Evolutionary conservation across 37 sponge, comb jelly and placozoan species (phyloP).

Genomic region (Crambe crambe): DNA sequence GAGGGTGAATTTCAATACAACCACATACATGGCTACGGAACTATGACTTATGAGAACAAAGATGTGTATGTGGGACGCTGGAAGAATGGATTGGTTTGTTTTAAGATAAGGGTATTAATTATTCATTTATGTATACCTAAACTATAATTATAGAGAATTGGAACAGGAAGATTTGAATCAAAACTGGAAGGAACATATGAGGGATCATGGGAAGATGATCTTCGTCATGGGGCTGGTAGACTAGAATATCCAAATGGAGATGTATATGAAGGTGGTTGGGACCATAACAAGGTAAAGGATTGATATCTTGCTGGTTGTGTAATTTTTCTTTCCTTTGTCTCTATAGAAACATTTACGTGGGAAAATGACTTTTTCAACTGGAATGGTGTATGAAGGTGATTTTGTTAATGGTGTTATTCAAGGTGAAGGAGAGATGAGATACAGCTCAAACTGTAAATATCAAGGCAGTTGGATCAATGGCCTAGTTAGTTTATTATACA

Average conservation of each 20-base stretch:
- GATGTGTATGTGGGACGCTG: slow-evolving; percentile 80
- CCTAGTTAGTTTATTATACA: slow-evolving; percentile 15
- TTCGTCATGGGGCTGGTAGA: slow-evolving; percentile 67
- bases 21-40: slow-evolving; percentile 70
- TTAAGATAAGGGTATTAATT: neutral
- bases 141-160: slow-evolving; percentile 59
- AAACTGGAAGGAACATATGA: slow-evolving; percentile 58
- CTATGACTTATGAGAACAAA: slow-evolving; percentile 64
- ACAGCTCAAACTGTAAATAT: slow-evolving; percentile 64
- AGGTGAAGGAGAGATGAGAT: slow-evolving; percentile 89
- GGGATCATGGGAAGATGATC: slow-evolving; percentile 78
- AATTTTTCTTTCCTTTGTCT: neutral
- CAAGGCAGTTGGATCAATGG: slow-evolving; percentile 80
- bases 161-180: slow-evolving; percentile 54
- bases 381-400: slow-evolving; percentile 67
- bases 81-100: slow-evolving; percentile 72
- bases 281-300: slow-evolving; percentile 49
- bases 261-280: slow-evolving; percentile 84
- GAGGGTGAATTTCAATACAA: slow-evolving; percentile 75
- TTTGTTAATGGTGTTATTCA: slow-evolving; percentile 54
- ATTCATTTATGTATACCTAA: neutral
- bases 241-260: slow-evolving; percentile 74
- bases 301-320: neutral
- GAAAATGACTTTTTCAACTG: slow-evolving; percentile 49
- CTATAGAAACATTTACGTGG: slow-evolving; percentile 72